These are phyloP conservation scores for Ceratotherium simum DNA, from an alignment of 2,113 vertebrate genomes.

Conservation along the genomic window DNA sequence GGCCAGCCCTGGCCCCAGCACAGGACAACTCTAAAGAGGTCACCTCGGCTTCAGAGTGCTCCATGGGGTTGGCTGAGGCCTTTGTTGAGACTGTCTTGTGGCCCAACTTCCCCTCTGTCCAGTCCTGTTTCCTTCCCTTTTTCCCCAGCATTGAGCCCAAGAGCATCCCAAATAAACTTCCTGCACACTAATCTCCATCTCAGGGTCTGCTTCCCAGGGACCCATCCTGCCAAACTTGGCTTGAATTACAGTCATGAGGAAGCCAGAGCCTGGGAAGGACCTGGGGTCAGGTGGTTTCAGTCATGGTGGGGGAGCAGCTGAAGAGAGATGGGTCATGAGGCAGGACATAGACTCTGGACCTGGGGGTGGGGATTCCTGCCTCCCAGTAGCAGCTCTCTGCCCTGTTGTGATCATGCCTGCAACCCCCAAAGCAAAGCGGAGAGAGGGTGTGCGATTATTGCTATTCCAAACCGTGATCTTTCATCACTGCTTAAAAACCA, in stretches of 20 bases:
- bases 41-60: background rate
- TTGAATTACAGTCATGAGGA: background rate
- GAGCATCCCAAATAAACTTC: background rate
- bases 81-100: background rate
- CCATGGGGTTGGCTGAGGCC: background rate
- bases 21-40: background rate
- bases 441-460: background rate
- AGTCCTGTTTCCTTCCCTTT: background rate
- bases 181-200: background rate
- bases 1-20: background rate
- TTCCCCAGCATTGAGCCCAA: background rate
- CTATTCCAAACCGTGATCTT: background rate
- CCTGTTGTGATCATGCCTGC: background rate
- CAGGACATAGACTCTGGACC: background rate
- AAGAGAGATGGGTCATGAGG: background rate
- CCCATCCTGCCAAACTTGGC: background rate
- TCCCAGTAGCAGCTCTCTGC: background rate
- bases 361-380: background rate
- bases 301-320: background rate
- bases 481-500: background rate
- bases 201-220: background rate
- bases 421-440: background rate
- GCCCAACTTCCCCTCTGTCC: background rate
- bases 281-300: background rate
- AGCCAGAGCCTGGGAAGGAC: background rate